Conservation (phyloP, 1,140 invertebrate genomes). For the Lepidurus arcticus region DNA sequence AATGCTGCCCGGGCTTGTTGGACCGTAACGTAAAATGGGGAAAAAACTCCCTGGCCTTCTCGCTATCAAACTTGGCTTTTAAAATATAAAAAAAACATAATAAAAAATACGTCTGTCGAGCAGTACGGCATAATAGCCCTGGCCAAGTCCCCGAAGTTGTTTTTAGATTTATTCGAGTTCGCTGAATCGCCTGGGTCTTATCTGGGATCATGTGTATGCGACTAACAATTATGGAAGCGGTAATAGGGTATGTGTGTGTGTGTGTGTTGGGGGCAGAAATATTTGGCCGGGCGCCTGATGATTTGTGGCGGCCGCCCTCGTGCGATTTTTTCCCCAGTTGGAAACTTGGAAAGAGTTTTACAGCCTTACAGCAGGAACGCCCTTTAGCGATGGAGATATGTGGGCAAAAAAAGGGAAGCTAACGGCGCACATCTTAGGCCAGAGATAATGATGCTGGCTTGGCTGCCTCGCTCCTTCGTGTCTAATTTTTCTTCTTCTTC, state of each 20-base stretch:
- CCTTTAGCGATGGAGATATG: not conserved
- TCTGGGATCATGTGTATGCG: not conserved
- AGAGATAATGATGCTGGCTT: slow-evolving; percentile 21
- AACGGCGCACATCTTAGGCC: slow-evolving; percentile 8
- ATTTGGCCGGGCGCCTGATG: not conserved
- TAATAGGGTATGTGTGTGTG: slow-evolving; percentile 1
- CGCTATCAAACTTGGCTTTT: not conserved
- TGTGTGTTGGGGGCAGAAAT: slow-evolving; percentile 6
- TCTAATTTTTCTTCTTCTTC: not conserved
- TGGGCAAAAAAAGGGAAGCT: not conserved
- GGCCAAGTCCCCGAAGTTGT: not conserved
- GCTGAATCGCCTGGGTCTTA: not conserved
- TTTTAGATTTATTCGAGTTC: not conserved
- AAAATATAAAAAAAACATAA: no score
- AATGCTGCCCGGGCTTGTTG: not conserved
- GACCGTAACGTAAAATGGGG: not conserved
- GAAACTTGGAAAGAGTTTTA: not conserved
- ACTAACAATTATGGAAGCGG: slow-evolving; percentile 4
- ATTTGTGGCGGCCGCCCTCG: not conserved
- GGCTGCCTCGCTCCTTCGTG: not conserved
- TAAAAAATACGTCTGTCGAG: not conserved
- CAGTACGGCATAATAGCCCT: not conserved
- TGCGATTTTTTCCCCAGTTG: not conserved
- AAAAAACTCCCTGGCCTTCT: not conserved
- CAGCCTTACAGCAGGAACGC: not conserved